phyloP scores from a whole-genome alignment of 2,113 vertebrate genomes.

The Hippocampus mohnikei region DNA sequence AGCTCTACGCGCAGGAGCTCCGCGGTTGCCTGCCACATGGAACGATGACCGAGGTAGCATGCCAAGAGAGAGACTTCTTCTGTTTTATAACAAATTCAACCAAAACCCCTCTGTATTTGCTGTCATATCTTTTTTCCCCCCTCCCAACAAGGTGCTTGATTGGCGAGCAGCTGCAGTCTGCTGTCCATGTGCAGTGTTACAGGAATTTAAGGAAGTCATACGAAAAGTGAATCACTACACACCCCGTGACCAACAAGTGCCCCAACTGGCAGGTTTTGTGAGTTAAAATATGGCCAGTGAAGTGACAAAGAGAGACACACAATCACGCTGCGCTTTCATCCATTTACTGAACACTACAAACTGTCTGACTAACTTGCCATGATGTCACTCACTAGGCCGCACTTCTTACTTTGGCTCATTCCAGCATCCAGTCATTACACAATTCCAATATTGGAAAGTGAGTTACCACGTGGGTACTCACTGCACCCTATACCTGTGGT shows the following conservation, averaged over 20 bases:
- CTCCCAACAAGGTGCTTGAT: background rate
- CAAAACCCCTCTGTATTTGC: conserved; percentile 19
- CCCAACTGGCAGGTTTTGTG: no score
- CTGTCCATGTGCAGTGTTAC: background rate
- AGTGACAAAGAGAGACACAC: no score
- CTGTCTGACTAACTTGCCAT: no score
- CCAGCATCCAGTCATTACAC: no score
- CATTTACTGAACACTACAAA: no score
- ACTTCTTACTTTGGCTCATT: no score
- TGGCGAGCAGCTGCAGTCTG: conserved; percentile 17
- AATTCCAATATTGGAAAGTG: no score
- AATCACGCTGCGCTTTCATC: no score
- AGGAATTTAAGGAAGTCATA: background rate
- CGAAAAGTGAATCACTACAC: background rate
- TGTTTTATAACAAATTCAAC: conserved; percentile 15
- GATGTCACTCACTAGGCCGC: no score
- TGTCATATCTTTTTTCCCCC: background rate
- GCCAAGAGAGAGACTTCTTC: conserved; percentile 10
- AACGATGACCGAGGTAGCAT: conserved; percentile 4
- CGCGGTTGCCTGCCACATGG: conserved; percentile 10
- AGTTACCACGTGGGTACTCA: no score
- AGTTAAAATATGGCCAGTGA: no score
- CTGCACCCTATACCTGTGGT: no score
- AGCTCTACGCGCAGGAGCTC: conserved; percentile 47
- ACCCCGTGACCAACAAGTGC: background rate